Conservation (phyloP, 35 echinoderm and acorn worm genomes). For the Heliocidaris erythrogramma region DNA sequence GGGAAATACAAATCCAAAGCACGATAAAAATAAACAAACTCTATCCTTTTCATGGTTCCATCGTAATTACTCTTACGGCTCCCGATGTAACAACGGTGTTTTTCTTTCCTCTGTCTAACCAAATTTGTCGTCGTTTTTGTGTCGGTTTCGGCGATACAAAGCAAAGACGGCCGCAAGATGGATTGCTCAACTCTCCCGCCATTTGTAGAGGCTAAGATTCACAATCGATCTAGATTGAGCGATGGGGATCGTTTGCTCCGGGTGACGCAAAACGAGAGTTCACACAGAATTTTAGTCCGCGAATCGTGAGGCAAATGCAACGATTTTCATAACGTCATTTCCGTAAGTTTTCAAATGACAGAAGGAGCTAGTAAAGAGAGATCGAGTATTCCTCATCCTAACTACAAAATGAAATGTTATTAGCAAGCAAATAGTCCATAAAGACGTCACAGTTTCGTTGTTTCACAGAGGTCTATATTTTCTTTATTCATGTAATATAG, state of each 20-base stretch:
- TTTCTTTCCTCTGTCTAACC: neutral
- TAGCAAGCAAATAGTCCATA: no score
- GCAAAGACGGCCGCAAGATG: conserved; percentile 18
- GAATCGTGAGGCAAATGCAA: neutral
- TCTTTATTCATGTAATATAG: no score
- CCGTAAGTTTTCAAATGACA: no score
- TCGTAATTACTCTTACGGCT: neutral
- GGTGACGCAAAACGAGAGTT: neutral
- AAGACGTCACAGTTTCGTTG: no score
- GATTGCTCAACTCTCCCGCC: conserved; percentile 29
- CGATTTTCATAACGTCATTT: neutral
- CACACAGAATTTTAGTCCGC: neutral
- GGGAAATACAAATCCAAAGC: neutral
- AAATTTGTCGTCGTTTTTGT: conserved; percentile 23
- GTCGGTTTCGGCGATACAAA: neutral
- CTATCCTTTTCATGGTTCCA: neutral
- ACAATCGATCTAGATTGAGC: conserved; percentile 40
- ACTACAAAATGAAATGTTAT: no score
- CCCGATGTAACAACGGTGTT: neutral
- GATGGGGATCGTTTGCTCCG: conserved; percentile 22
- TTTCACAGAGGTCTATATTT: no score
- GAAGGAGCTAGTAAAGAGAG: no score
- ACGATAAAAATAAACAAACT: neutral
- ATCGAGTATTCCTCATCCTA: no score
- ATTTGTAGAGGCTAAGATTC: conserved; percentile 32